Evolutionary conservation across 2,888 invertebrate genomes (phyloP).

Genomic region (Leptogaster cylindrica): DNA sequence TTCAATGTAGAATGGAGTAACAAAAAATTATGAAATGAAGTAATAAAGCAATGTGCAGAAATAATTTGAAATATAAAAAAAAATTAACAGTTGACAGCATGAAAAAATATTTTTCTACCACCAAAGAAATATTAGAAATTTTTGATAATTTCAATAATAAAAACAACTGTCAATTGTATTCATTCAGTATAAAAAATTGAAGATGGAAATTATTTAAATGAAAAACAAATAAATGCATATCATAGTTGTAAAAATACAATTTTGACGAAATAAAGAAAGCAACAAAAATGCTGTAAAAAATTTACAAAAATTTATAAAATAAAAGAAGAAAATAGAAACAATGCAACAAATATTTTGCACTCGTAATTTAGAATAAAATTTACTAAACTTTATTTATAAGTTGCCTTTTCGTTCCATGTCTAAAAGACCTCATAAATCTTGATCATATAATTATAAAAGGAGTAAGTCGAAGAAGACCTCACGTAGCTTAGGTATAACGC

Average conservation of each 20-base stretch:
- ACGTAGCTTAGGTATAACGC: too few species aligned
- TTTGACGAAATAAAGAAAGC: constrained; percentile 76
- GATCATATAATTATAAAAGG: too few species aligned
- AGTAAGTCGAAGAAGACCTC: too few species aligned
- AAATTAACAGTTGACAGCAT: constrained; percentile 40
- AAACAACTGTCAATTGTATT: constrained; percentile 37
- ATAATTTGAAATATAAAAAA: too few species aligned
- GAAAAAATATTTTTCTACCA: constrained; percentile 52
- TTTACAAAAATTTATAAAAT: constrained; percentile 21
- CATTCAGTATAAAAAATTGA: constrained; percentile 31
- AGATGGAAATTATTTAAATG: constrained; percentile 46
- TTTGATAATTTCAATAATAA: constrained; percentile 17
- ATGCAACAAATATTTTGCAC: too few species aligned
- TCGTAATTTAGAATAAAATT: too few species aligned
- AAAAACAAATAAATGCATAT: constrained; percentile 74
- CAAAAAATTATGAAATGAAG: not conserved
- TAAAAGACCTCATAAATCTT: too few species aligned
- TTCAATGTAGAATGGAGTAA: not conserved
- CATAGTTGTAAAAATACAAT: constrained; percentile 88
- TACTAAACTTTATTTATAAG: too few species aligned
- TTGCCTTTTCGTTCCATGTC: too few species aligned
- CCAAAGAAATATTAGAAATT: constrained; percentile 46
- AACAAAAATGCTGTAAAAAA: constrained; percentile 44
- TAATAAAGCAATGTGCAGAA: too few species aligned
- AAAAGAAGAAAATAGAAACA: too few species aligned